Conservation (phyloP, 2,888 invertebrate species). For the Nymphalis urticae region DNA sequence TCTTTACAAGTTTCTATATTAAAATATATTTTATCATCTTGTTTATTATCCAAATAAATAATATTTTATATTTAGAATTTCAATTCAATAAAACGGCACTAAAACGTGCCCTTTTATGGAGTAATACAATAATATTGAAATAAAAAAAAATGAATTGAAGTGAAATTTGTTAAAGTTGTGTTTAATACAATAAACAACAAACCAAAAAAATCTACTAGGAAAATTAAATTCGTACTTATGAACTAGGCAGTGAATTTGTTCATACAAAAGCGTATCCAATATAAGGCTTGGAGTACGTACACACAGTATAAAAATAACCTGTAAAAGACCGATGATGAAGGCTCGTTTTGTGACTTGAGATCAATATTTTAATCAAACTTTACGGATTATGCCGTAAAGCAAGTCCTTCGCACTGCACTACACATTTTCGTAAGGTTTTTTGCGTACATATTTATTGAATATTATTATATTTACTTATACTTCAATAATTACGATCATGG, state of each 20-base stretch:
- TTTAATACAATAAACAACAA: constrained; percentile 31
- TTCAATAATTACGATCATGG: background rate
- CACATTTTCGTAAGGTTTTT: constrained; percentile 1
- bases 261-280: constrained; percentile 9
- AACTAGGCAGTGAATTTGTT: constrained; percentile 23
- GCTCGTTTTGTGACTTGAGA: constrained; percentile 51
- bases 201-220: constrained; percentile 18
- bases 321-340: constrained; percentile 36
- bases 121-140: constrained; percentile 8
- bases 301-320: constrained; percentile 14
- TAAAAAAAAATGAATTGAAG: constrained; percentile 10
- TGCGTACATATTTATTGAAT: background rate
- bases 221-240: constrained; percentile 16
- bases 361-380: constrained; percentile 45
- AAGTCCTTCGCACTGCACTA: constrained; percentile 34
- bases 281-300: constrained; percentile 15
- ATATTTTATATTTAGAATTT: constrained; percentile 16
- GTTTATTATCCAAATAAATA: constrained; percentile 20
- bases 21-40: background rate
- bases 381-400: constrained; percentile 32
- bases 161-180: constrained; percentile 4
- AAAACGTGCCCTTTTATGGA: constrained; percentile 40
- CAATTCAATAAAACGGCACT: constrained; percentile 36
- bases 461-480: background rate
- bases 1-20: constrained; percentile 14